Evolutionary conservation across 2,888 invertebrate species (phyloP), one percentile per base, ranked within the genome.

Genomic region (Hirtodrosophila duncani): DNA sequence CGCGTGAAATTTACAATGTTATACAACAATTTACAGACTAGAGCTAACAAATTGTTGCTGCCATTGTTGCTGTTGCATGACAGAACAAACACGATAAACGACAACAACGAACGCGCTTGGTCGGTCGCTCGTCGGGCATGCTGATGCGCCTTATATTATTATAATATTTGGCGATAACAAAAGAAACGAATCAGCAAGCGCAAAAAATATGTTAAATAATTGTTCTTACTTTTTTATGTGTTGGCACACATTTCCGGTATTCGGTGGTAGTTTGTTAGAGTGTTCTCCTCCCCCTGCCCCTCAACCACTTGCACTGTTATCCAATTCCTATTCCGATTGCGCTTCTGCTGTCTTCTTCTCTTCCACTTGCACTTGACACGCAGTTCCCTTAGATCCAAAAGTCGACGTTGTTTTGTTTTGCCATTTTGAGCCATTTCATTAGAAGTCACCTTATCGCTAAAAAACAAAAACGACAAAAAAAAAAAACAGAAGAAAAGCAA

Each of bases 11-110:
- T 62, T 59, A 71, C 68, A 65, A 41, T 39, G 41, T 53, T 72
- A 57, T 59, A 62, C 52, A n/a, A n/a, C n/a, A 71, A 68, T 71
- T 68, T 58, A 65, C 65, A 56, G 65, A 65, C 65, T 65, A 57
- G 43, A 72, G 38, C 50, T 66, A 51, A 63, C 34, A 49, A 50
- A 27, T 48, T 46, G 41, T 11, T 46, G 33, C 9, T 39, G 34
- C 13, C 50, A 37, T 21, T 43, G 17, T 30, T 51, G 51, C 52
- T 64, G 55, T 63, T 64, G 67, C 68, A 68, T 69, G 60, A 65
- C 66, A 52, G 60, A 23, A 21, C 14, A 38, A 14, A 60, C 43
- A 63, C 63, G 50, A 46, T 49, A n/a, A n/a, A n/a, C n/a, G n/a
- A n/a, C n/a, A n/a, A n/a, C n/a, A n/a, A n/a, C n/a, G n/a, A n/a